phyloP scores from a whole-genome alignment of 1,140 invertebrate genomes.

The Eumaeus atala region DNA sequence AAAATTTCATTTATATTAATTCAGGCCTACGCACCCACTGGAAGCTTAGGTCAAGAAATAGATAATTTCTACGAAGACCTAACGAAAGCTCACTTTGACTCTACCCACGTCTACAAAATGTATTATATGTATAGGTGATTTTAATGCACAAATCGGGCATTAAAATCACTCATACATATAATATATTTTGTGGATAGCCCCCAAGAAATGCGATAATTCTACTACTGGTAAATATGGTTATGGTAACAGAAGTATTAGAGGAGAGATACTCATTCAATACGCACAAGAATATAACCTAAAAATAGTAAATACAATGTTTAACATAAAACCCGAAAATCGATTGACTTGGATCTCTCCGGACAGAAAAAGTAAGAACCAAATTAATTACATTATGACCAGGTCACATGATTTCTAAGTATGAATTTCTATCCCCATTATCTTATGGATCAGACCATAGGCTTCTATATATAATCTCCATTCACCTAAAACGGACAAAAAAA shows the following conservation, averaged over 20 bases:
- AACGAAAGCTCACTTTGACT: conserved; percentile 27
- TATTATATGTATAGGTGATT: conserved; percentile 29
- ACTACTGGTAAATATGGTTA: conserved; percentile 26
- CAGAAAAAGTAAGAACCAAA: conserved; percentile 36
- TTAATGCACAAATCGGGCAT: conserved; percentile 35
- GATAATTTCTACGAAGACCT: conserved; percentile 30
- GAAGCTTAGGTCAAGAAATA: conserved; percentile 29
- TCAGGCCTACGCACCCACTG: conserved; percentile 31
- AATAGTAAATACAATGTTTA: conserved; percentile 37
- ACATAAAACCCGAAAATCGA: conserved; percentile 29
- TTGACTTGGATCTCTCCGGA: conserved; percentile 41
- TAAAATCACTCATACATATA: too few species aligned
- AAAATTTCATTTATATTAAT: conserved; percentile 27
- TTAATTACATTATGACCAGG: conserved; percentile 38
- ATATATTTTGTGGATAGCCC: too few species aligned
- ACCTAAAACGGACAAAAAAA: conserved; percentile 16
- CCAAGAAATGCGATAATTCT: conserved; percentile 20
- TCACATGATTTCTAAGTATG: conserved; percentile 31
- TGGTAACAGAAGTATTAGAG: conserved; percentile 26
- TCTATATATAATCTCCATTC: conserved; percentile 21
- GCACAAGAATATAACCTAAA: conserved; percentile 32
- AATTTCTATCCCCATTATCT: conserved; percentile 26
- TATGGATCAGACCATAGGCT: conserved; percentile 33
- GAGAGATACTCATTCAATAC: conserved; percentile 31
- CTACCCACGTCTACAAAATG: conserved; percentile 21